Evolutionary conservation across 2,888 invertebrate species (phyloP).

Genomic region (Oscheius sp.): DNA sequence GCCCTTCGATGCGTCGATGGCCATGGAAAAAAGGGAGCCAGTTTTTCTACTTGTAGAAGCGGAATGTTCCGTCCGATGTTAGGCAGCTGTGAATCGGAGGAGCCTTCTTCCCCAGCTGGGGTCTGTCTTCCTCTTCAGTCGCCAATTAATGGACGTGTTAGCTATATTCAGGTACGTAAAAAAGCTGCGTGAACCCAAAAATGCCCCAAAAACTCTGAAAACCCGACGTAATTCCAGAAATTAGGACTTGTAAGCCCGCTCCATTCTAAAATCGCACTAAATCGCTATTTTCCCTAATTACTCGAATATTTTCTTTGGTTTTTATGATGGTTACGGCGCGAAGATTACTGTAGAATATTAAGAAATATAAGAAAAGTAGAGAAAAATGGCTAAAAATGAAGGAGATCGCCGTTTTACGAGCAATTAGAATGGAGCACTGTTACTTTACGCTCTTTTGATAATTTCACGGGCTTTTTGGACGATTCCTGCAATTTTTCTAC

Average conservation of each 20-base stretch:
- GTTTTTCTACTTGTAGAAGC: conserved; percentile 47
- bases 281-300: too few relatives aligned
- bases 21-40: conserved; percentile 36
- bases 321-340: not conserved
- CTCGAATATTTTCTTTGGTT: not conserved
- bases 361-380: too few relatives aligned
- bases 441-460: too few relatives aligned
- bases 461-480: too few relatives aligned
- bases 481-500: too few relatives aligned
- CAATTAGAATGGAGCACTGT: too few relatives aligned
- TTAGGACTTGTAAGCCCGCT: not conserved
- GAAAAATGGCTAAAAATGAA: not conserved
- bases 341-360: too few relatives aligned
- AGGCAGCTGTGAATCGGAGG: conserved; percentile 45
- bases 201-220: not conserved
- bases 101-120: conserved; percentile 25
- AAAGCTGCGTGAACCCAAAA: too few relatives aligned
- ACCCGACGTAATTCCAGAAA: not conserved
- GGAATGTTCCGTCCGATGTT: conserved; percentile 56
- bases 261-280: too few relatives aligned
- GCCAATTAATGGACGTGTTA: conserved; percentile 45
- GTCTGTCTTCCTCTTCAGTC: conserved; percentile 49
- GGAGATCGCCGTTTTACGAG: not conserved
- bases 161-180: conserved; percentile 10
- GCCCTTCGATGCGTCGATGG: conserved; percentile 28